Evolutionary conservation across 2,888 invertebrate species (phyloP).

Genomic region (Bugulina stolonifera): DNA sequence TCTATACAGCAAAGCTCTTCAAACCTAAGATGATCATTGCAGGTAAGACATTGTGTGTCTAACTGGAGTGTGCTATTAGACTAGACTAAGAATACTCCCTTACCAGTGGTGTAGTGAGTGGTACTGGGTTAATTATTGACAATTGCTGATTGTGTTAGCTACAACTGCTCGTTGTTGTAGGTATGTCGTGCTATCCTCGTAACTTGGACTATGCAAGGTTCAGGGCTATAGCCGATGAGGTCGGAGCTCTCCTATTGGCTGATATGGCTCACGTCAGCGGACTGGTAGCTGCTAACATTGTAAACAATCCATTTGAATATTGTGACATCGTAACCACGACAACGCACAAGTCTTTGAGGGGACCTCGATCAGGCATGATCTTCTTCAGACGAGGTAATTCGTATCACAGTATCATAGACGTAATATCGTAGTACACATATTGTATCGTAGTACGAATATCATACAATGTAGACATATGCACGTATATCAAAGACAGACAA

Average conservation of each 20-base stretch:
- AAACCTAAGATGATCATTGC: slow-evolving; percentile 89
- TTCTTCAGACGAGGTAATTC: slow-evolving; percentile 49
- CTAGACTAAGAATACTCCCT: no score
- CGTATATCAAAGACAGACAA: no score
- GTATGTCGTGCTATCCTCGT: slow-evolving; percentile 56
- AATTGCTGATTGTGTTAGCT: no score
- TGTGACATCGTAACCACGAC: slow-evolving; percentile 83
- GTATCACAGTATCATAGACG: no score
- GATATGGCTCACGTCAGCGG: slow-evolving; percentile 94
- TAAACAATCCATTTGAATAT: slow-evolving; percentile 77
- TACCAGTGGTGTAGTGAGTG: no score
- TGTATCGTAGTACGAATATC: no score
- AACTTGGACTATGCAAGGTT: slow-evolving; percentile 57
- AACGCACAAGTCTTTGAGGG: slow-evolving; percentile 78
- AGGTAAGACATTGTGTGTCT: no score
- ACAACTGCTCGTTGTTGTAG: slow-evolving; percentile 36
- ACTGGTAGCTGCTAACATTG: slow-evolving; percentile 77
- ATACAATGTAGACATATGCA: no score
- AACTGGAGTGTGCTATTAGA: no score
- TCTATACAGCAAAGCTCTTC: slow-evolving; percentile 75
- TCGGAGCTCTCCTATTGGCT: slow-evolving; percentile 74
- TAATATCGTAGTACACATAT: no score
- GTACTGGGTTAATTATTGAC: no score
- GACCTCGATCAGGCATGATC: slow-evolving; percentile 57
- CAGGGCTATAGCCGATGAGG: slow-evolving; percentile 58